A percentile compares a stretch with the other conserved stretches of the same genome.
phyloP scores from a whole-genome alignment of 2,888 invertebrate species.

The Agonopterix subpropinquella region DNA sequence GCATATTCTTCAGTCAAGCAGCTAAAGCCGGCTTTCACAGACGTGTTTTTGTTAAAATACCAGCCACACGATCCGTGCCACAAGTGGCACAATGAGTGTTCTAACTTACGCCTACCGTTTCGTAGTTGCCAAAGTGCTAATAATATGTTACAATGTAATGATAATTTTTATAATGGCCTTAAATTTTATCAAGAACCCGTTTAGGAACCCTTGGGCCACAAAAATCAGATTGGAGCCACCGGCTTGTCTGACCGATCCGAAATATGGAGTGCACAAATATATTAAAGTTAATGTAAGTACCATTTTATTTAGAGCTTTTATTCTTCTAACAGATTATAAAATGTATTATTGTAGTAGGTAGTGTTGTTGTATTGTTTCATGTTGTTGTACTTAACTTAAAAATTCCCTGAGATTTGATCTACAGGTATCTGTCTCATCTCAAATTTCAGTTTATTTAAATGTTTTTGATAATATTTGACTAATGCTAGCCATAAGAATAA shows the following conservation, averaged over 20 bases:
- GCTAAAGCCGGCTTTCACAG: too few species aligned
- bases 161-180: slow-evolving; percentile 31
- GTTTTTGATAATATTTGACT: too few species aligned
- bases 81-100: slow-evolving; percentile 20
- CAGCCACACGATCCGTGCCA: background rate
- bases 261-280: slow-evolving; percentile 72
- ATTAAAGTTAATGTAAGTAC: slow-evolving; percentile 71
- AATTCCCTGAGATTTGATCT: too few species aligned
- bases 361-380: too few species aligned
- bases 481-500: too few species aligned
- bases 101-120: slow-evolving; percentile 27
- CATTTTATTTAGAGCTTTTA: background rate
- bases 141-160: slow-evolving; percentile 31
- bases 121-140: slow-evolving; percentile 33
- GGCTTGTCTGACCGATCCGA: slow-evolving; percentile 56
- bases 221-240: slow-evolving; percentile 66
- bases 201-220: slow-evolving; percentile 38
- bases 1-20: too few species aligned
- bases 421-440: too few species aligned
- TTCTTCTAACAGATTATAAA: too few species aligned
- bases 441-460: too few species aligned
- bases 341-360: too few species aligned
- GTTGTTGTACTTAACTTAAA: too few species aligned
- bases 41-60: background rate
- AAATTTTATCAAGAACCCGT: slow-evolving; percentile 44